A percentile compares a stretch with the other conserved stretches of the same genome.
These are phyloP conservation scores for Micromesistius poutassou DNA, from an alignment of 2,797 vertebrate genomes.

Conservation along the genomic window DNA sequence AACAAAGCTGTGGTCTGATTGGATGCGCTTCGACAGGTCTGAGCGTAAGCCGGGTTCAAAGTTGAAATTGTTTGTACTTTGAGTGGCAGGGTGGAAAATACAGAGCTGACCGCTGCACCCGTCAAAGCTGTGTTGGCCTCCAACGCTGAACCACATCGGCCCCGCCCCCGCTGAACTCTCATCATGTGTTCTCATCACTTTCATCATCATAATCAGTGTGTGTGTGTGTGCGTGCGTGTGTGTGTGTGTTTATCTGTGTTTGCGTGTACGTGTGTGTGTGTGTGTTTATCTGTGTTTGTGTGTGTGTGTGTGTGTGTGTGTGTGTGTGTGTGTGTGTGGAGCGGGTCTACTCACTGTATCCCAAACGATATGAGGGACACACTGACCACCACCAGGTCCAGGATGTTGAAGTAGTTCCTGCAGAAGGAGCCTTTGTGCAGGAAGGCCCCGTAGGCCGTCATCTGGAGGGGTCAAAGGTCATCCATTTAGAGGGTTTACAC, in stretches of 20 bases:
- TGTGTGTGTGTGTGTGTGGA: neutral
- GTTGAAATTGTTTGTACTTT: neutral
- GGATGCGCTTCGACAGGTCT: neutral
- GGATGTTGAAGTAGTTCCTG: slow-evolving; percentile 98
- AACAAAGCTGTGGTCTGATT: neutral
- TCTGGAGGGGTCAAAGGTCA: slow-evolving; percentile 70
- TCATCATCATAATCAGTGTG: too few relatives aligned
- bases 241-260: too few relatives aligned
- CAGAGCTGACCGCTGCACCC: neutral
- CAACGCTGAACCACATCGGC: too few relatives aligned
- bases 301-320: neutral
- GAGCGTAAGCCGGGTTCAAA: neutral
- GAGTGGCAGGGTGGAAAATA: neutral
- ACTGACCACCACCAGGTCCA: slow-evolving; percentile 97
- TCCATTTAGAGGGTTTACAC: slow-evolving; percentile 5
- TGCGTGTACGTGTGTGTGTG: neutral
- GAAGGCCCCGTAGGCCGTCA: slow-evolving; percentile 98
- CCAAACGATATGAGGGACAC: slow-evolving; percentile 99
- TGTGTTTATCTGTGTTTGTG: neutral
- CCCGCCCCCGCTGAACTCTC: too few relatives aligned
- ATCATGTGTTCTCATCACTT: neutral
- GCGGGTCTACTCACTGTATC: slow-evolving; percentile 88
- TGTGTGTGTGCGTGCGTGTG: too few relatives aligned
- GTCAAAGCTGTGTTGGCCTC: too few relatives aligned
- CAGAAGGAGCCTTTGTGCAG: slow-evolving; percentile 98